Conservation (phyloP, 2,113 vertebrate species). For the Leucoraja erinaceus region DNA sequence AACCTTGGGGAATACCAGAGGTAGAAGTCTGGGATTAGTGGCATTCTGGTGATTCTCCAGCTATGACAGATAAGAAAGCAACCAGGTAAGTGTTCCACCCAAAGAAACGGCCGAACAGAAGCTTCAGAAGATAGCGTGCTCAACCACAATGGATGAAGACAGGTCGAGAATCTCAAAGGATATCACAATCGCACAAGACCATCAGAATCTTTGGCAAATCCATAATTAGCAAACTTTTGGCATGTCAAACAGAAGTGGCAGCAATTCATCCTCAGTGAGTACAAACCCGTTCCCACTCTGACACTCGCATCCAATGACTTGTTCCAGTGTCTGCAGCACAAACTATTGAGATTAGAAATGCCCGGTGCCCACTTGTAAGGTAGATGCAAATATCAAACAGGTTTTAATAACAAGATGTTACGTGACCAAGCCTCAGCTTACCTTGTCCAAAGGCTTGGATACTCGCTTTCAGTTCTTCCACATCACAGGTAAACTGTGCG, state of each 20-base stretch:
- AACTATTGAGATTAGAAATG: neutral
- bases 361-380: slow-evolving; percentile 1
- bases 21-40: too few species aligned
- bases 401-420: neutral
- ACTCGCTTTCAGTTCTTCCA: slow-evolving; percentile 73
- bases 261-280: neutral
- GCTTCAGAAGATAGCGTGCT: too few species aligned
- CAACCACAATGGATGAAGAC: too few species aligned
- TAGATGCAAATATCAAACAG: neutral
- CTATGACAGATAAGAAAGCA: too few species aligned
- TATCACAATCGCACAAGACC: too few species aligned
- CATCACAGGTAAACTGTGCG: slow-evolving; percentile 78
- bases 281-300: neutral
- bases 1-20: too few species aligned
- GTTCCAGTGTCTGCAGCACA: neutral
- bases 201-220: too few species aligned
- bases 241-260: neutral
- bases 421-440: slow-evolving; percentile 46
- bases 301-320: neutral
- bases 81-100: too few species aligned
- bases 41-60: too few species aligned
- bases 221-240: neutral
- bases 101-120: too few species aligned
- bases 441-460: slow-evolving; percentile 81
- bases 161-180: too few species aligned